Percentiles rank a stretch among this genome's conserved stretches.
phyloP scores from a whole-genome alignment of 2,113 vertebrate genomes.

The Corvus hawaiiensis region DNA sequence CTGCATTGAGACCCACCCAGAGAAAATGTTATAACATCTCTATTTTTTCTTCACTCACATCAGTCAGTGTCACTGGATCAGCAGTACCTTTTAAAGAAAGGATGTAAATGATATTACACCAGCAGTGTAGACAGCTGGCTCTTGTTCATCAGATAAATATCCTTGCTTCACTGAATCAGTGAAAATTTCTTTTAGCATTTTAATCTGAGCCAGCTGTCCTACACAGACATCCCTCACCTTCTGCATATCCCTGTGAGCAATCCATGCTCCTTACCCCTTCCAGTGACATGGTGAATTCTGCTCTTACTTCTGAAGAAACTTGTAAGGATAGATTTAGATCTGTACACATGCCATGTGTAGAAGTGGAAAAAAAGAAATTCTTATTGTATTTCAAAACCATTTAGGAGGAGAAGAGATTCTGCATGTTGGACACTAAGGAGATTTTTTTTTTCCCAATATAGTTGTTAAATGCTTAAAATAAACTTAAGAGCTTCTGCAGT shows the following conservation, averaged over 20 bases:
- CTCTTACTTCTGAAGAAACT: not conserved
- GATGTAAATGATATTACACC: not conserved
- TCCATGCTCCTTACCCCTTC: not conserved
- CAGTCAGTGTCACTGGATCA: not conserved
- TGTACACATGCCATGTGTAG: fast-evolving
- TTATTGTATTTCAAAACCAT: not conserved
- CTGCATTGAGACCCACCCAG: not conserved
- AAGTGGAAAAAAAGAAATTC: not conserved
- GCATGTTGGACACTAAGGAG: not conserved
- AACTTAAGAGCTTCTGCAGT: not conserved
- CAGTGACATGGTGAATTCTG: not conserved
- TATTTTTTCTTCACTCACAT: not conserved
- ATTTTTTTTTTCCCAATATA: not conserved
- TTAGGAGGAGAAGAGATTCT: not conserved
- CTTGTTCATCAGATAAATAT: not conserved
- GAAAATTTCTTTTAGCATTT: not conserved
- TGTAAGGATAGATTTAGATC: not conserved
- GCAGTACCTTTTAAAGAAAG: not conserved
- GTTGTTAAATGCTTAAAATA: not conserved
- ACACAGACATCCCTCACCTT: not conserved
- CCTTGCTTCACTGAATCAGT: not conserved
- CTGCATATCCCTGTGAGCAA: not conserved
- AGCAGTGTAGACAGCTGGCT: not conserved
- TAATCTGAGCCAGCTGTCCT: not conserved
- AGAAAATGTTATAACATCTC: not conserved